Base-by-base conservation (phyloP, 2,888 invertebrate species). In the Priocnemis perturbator region DNA sequence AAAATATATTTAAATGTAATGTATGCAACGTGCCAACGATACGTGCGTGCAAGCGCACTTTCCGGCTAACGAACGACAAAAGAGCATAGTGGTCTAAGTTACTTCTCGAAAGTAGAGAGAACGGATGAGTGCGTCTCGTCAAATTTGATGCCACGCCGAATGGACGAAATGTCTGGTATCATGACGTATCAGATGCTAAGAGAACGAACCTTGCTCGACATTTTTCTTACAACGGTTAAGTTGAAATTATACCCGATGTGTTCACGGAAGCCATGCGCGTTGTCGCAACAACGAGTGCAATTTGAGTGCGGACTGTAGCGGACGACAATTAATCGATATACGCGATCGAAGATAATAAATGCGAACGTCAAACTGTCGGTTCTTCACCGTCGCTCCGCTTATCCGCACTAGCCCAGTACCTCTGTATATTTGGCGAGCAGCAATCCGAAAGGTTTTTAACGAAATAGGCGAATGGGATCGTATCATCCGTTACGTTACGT, bases 161-260 rank as follows among this genome's bases (percentile, higher is more conserved):
- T 73, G 63, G 26, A 52, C 21, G 26, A n/a, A 47, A 53, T 66
- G 77, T 86, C 86, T 86, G 86, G 76, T 85, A 87, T 82, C 86
- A 86, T 87, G 87, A 86, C 85, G 81, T 87, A 87, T 86, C 85
- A 82, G 86, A 85, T 80, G 81, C 55, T 47, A 68, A 45, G 64
- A 55, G 58, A 64, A 58, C 64, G 62, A 74, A 74, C 81, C 69
- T 81, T 73, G 67, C 73, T 70, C 64, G 75, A 67, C 61, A 75
- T 62, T 60, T 47, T 0, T 20, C 30, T 58, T 9, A 23, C 60
- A 45, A 19, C 21, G 47, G 5, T 5, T 21, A 21, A n/a, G 11
- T 15, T 59, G 45, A 60, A 67, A 64, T 60, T 71, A 70, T 71
- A 71, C 68, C 74, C 62, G 69, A 67, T 60, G 69, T 63, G 74